These are phyloP conservation scores for Semnornis frantzii DNA, from an alignment of 2,113 vertebrate genomes.

Conservation along the genomic window DNA sequence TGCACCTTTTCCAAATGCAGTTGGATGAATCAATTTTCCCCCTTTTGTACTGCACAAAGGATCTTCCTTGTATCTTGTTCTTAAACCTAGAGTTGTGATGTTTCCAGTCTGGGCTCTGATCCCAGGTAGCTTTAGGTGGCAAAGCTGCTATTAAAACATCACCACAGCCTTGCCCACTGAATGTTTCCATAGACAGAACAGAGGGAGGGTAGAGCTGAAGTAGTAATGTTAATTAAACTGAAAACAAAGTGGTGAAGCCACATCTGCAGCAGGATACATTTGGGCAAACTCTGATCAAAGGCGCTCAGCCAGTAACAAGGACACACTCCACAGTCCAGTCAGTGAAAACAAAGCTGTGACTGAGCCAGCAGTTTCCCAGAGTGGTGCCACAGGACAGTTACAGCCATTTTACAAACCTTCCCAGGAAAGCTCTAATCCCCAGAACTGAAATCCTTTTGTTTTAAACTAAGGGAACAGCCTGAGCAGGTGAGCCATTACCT, in stretches of 20 bases:
- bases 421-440: neutral
- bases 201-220: neutral
- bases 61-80: neutral
- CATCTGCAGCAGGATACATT: neutral
- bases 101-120: neutral
- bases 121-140: neutral
- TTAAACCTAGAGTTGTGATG: neutral
- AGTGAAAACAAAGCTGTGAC: neutral
- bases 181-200: neutral
- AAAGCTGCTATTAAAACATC: neutral
- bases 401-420: neutral
- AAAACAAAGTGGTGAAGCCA: neutral
- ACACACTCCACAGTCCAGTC: neutral
- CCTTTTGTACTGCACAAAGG: neutral
- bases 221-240: neutral
- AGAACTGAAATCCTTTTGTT: neutral
- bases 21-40: neutral
- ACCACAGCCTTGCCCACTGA: neutral
- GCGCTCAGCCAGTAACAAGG: neutral
- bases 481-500: constrained; percentile 77
- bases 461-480: neutral
- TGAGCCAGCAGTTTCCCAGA: neutral
- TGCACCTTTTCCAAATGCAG: neutral
- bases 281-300: neutral
- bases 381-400: neutral